Conservation (phyloP, 2,888 invertebrate species). For the Lathronympha strigana region DNA sequence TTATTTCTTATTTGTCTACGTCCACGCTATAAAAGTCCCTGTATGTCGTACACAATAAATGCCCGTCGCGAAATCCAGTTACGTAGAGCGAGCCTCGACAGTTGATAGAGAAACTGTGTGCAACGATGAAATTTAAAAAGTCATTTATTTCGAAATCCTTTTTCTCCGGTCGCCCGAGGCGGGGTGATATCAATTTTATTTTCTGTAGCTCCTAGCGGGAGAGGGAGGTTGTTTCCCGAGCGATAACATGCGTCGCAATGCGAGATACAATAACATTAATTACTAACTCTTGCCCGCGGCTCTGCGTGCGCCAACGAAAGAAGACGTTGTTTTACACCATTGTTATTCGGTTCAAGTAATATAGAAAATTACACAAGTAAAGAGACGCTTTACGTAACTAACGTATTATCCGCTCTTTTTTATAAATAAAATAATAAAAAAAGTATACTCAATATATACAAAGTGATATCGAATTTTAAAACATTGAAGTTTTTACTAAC, state of each 20-base stretch:
- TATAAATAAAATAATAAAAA: no score
- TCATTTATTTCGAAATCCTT: constrained; percentile 84
- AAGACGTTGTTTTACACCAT: background rate
- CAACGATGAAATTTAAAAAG: constrained; percentile 85
- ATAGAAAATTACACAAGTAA: no score
- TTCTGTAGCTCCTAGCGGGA: constrained; percentile 71
- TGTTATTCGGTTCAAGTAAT: background rate
- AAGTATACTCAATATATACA: no score
- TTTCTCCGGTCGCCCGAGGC: constrained; percentile 81
- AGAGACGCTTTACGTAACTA: no score
- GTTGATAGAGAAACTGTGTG: constrained; percentile 84
- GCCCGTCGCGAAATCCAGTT: constrained; percentile 80
- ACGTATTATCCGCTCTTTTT: no score
- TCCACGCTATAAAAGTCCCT: constrained; percentile 74
- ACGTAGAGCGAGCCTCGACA: constrained; percentile 79
- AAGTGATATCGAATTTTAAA: no score
- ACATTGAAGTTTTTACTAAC: no score
- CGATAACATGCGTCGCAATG: constrained; percentile 33
- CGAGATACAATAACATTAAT: constrained; percentile 37
- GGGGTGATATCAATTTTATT: constrained; percentile 82
- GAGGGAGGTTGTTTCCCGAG: constrained; percentile 43
- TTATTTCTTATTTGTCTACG: constrained; percentile 64
- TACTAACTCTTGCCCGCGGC: constrained; percentile 22
- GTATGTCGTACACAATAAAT: constrained; percentile 80
- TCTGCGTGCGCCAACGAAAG: constrained; percentile 1